phyloP scores from a whole-genome alignment of 2,797 vertebrate genomes.

The Argya squamiceps region DNA sequence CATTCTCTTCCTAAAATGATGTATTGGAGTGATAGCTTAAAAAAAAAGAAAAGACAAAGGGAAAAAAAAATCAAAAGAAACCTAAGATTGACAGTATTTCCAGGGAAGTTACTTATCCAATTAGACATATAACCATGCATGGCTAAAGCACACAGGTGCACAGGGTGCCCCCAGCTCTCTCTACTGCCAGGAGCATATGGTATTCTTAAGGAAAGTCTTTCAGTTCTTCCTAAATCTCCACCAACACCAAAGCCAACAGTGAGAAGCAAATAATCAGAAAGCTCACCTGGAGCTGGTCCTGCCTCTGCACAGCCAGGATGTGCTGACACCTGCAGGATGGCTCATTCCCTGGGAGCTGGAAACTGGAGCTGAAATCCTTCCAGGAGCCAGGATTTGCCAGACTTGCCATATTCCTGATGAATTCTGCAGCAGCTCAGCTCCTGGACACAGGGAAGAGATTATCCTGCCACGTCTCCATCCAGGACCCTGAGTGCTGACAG shows the following conservation, averaged over 20 bases:
- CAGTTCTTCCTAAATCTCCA: neutral
- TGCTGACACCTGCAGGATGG: neutral
- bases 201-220: neutral
- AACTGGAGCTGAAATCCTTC: neutral
- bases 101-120: neutral
- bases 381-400: neutral
- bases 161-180: neutral
- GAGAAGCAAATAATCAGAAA: neutral
- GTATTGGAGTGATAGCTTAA: neutral
- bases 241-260: neutral
- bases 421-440: neutral
- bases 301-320: neutral
- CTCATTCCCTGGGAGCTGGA: neutral
- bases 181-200: neutral
- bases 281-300: neutral
- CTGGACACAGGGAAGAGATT: neutral
- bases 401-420: neutral
- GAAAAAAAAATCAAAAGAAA: neutral
- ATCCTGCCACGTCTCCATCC: neutral
- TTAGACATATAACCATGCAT: neutral
- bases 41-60: neutral
- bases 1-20: neutral
- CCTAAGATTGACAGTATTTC: neutral
- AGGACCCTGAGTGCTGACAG: neutral
- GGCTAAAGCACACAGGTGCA: neutral